These are phyloP conservation scores for Puma concolor DNA, from an alignment of 2,113 vertebrate genomes.

Conservation along the genomic window DNA sequence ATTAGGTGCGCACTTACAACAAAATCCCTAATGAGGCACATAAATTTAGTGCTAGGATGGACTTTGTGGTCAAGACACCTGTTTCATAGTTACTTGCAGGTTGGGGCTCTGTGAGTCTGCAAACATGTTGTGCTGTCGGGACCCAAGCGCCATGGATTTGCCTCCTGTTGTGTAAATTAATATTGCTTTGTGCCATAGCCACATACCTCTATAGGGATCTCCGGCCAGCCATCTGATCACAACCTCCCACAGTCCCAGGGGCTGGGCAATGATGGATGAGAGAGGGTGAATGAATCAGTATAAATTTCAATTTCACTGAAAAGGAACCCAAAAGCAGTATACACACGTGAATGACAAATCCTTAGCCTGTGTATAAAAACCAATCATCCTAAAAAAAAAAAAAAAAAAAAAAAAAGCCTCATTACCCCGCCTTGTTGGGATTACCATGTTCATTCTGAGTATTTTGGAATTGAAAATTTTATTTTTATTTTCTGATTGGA, in stretches of 20 bases:
- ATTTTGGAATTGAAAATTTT: not conserved
- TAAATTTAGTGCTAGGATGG: not conserved
- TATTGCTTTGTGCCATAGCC: not conserved
- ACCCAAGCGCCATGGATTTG: not conserved
- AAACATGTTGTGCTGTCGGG: too few species aligned
- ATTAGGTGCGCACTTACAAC: not conserved
- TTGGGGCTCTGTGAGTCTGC: too few species aligned
- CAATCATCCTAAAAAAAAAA: not conserved
- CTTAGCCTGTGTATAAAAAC: not conserved
- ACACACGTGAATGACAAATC: not conserved
- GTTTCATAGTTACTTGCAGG: not conserved
- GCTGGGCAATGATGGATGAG: too few species aligned
- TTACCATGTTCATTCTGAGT: accelerated
- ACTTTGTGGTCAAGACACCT: not conserved
- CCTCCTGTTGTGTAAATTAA: not conserved
- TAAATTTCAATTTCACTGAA: not conserved
- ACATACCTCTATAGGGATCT: accelerated
- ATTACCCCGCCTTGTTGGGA: too few species aligned
- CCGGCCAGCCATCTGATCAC: not conserved
- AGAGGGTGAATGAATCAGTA: accelerated
- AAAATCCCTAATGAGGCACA: not conserved
- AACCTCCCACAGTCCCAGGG: accelerated
- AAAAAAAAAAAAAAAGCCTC: not conserved
- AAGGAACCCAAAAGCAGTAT: not conserved
- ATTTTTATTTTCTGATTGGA: not conserved